These are phyloP conservation scores for Siniperca undulata DNA, from an alignment of 2,797 vertebrate species.

Conservation along the genomic window DNA sequence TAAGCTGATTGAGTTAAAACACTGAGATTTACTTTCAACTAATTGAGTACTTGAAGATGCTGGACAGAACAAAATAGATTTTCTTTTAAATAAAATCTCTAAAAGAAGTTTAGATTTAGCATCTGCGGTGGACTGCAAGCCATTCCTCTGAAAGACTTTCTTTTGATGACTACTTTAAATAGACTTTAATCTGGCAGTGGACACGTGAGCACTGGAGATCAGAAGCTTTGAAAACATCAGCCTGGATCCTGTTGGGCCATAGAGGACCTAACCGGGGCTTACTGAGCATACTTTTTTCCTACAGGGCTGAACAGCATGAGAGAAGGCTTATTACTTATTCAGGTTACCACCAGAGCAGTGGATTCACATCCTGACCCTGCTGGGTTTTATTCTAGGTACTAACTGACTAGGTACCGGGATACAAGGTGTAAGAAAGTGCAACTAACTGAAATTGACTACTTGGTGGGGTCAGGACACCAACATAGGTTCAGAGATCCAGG, in stretches of 20 bases:
- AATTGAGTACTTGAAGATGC: not conserved
- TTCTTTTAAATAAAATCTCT: conserved; percentile 1
- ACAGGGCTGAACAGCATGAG: not conserved
- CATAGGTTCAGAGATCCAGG: not conserved
- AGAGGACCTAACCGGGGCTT: conserved; percentile 16
- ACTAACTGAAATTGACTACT: not conserved
- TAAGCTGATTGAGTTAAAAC: not conserved
- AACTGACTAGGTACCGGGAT: not conserved
- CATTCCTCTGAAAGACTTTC: not conserved
- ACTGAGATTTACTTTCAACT: not conserved
- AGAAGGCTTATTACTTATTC: conserved; percentile 23
- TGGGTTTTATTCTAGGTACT: not conserved
- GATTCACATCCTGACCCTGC: conserved; percentile 21
- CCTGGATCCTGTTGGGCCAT: conserved; percentile 14
- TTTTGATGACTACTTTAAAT: conserved; percentile 36
- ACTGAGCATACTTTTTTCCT: conserved; percentile 13
- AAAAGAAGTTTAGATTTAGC: conserved; percentile 12
- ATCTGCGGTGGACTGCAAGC: not conserved
- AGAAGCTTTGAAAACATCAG: conserved; percentile 23
- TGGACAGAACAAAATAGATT: not conserved
- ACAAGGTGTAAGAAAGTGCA: not conserved
- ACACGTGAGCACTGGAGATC: conserved; percentile 4
- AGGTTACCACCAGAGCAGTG: conserved; percentile 3
- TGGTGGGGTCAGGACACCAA: not conserved
- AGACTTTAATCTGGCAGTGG: conserved; percentile 3